These are phyloP conservation scores for Strigamia crassipes DNA, from an alignment of 2,888 invertebrate species.

Conservation along the genomic window DNA sequence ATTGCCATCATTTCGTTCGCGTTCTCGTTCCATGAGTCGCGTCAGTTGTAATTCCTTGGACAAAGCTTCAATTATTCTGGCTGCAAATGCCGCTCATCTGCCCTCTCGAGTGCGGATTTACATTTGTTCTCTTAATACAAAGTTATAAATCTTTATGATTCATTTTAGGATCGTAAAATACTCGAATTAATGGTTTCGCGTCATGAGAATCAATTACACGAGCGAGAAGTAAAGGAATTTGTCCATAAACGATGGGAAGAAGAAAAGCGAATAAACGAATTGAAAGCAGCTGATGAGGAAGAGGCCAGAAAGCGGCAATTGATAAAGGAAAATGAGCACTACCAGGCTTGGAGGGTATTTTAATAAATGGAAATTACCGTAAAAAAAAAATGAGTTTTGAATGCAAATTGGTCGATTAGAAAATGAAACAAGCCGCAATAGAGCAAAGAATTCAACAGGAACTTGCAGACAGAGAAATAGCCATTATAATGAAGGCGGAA, in stretches of 20 bases:
- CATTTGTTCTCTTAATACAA: not conserved
- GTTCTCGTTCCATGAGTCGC: slow-evolving; percentile 14
- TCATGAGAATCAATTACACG: slow-evolving; percentile 24
- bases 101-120: not conserved
- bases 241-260: slow-evolving; percentile 26
- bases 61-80: not conserved
- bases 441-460: not conserved
- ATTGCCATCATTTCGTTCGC: not conserved
- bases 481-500: not conserved
- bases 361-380: not conserved
- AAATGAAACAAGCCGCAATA: slow-evolving; percentile 18
- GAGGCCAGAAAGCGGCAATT: not conserved
- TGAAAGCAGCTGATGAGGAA: not conserved
- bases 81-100: not conserved
- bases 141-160: not conserved
- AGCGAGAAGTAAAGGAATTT: not conserved
- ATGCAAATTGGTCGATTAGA: not conserved
- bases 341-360: not conserved
- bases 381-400: not conserved
- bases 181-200: slow-evolving; percentile 47
- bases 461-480: not conserved
- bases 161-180: slow-evolving; percentile 47
- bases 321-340: not conserved
- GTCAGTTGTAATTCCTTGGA: slow-evolving; percentile 5
- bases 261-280: slow-evolving; percentile 6